Conservation (phyloP, 2,797 vertebrate species). For the Sebastes minor region DNA sequence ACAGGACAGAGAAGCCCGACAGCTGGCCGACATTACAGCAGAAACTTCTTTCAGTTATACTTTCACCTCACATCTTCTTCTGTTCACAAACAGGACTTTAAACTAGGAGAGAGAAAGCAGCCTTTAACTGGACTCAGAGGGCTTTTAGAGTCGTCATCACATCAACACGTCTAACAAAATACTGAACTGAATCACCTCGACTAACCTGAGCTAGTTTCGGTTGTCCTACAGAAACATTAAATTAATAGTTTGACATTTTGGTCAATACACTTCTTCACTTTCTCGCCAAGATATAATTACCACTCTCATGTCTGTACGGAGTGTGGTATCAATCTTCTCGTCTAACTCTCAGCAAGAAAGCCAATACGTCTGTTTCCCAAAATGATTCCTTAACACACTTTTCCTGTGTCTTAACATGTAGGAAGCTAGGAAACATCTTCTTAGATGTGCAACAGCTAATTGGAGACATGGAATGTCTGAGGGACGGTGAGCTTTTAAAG, state of each 20-base stretch:
- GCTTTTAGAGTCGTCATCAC: neutral
- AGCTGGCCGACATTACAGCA: neutral
- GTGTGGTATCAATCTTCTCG: neutral
- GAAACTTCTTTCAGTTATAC: neutral
- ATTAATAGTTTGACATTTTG: neutral
- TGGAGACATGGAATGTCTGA: neutral
- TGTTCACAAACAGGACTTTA: neutral
- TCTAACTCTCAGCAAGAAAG: neutral
- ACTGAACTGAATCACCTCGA: neutral
- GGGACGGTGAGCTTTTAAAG: neutral
- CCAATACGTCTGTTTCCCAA: neutral
- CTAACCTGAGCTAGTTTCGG: neutral
- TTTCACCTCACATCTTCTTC: neutral
- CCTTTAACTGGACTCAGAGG: neutral
- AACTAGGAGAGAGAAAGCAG: neutral
- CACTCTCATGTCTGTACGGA: neutral
- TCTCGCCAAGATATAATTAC: neutral
- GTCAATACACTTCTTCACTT: neutral
- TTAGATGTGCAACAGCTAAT: neutral
- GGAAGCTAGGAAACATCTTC: neutral
- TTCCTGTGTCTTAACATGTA: neutral
- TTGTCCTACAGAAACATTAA: too few species aligned
- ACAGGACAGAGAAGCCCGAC: neutral
- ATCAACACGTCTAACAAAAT: neutral
- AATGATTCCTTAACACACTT: neutral